A percentile compares a stretch with the other conserved stretches of the same genome.
These are phyloP conservation scores for Hyperoplus lanceolatus DNA, from an alignment of 2,797 vertebrate genomes.

Conservation along the genomic window DNA sequence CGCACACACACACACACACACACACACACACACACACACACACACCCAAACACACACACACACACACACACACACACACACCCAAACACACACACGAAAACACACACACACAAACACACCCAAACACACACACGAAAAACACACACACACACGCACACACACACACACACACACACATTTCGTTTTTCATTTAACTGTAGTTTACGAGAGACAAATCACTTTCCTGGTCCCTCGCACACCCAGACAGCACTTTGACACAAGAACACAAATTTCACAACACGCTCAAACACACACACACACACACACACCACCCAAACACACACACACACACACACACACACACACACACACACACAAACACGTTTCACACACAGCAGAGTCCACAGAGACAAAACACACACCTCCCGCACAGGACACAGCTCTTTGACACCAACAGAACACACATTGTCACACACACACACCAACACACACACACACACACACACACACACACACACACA, in stretches of 20 bases:
- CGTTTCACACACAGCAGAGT: constrained; percentile 12
- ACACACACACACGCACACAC: neutral
- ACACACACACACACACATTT: constrained; percentile 13
- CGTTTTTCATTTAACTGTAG: no score
- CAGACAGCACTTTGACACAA: no score
- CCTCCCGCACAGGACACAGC: no score
- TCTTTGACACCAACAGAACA: constrained; percentile 19
- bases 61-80: constrained; percentile 3
- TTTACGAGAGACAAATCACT: no score
- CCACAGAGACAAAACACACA: constrained; percentile 62
- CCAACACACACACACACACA: constrained; percentile 16
- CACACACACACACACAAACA: constrained; percentile 14
- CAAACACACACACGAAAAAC: no score
- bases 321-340: neutral
- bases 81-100: neutral
- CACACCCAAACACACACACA: neutral
- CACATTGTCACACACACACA: neutral
- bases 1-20: neutral
- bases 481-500: constrained; percentile 27
- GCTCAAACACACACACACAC: neutral
- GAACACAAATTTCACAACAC: no score
- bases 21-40: neutral
- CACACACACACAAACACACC: neutral
- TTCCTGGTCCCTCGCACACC: no score
- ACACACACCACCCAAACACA: constrained; percentile 14